Conservation (phyloP, 1,140 invertebrate species). For the Procambarus virginalis region DNA sequence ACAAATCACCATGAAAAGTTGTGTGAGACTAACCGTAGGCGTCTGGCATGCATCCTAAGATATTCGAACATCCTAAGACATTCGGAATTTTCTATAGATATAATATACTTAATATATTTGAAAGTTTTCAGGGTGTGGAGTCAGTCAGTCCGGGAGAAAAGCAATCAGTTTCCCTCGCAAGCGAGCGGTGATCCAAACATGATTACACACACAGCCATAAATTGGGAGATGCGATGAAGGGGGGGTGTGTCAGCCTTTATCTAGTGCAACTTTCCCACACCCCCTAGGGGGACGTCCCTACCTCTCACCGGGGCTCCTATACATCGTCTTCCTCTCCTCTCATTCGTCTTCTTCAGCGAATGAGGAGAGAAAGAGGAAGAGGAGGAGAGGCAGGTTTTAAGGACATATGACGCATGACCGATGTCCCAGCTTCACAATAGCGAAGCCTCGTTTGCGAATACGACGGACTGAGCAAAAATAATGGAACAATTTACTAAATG, state of each 20-base stretch:
- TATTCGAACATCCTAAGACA: too few relatives aligned
- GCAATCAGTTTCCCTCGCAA: constrained; percentile 45
- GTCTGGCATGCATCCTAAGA: too few relatives aligned
- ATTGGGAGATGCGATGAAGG: constrained; percentile 37
- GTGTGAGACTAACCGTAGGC: too few relatives aligned
- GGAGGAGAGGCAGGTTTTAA: constrained; percentile 20
- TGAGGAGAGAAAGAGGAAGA: constrained; percentile 4
- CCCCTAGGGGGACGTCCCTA: too few relatives aligned
- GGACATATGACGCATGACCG: constrained; percentile 51
- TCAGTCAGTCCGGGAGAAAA: neutral
- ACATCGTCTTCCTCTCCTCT: neutral
- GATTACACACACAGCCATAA: constrained; percentile 45
- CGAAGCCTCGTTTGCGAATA: constrained; percentile 61
- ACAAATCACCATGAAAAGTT: too few relatives aligned
- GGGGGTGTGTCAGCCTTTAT: constrained; percentile 16
- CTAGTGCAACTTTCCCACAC: constrained; percentile 3
- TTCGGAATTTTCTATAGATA: too few relatives aligned
- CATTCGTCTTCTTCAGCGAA: neutral
- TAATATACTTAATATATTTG: too few relatives aligned
- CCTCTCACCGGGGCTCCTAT: neutral
- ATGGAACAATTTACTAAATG: constrained; percentile 68
- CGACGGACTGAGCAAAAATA: constrained; percentile 63
- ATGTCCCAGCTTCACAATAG: constrained; percentile 53
- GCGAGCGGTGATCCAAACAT: constrained; percentile 39
- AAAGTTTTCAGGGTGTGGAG: too few relatives aligned